Conservation (phyloP, 2,888 invertebrate species). For the Latrodectus hesperus region DNA sequence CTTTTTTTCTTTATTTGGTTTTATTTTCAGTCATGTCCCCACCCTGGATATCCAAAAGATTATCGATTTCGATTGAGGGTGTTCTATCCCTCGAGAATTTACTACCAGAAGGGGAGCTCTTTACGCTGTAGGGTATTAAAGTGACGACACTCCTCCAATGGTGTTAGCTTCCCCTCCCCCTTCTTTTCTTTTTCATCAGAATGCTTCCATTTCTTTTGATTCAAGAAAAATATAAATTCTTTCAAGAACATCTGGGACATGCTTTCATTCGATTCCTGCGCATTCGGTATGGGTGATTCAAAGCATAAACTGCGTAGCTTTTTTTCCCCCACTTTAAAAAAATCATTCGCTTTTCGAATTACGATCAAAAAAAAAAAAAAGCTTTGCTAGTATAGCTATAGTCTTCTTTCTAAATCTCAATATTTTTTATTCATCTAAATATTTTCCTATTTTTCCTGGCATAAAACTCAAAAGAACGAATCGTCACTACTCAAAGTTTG, state of each 20-base stretch:
- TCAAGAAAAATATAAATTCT: neutral
- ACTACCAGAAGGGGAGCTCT: neutral
- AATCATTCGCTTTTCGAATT: neutral
- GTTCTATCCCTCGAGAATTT: slow-evolving; percentile 3
- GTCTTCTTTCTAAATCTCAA: no score
- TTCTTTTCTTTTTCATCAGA: neutral
- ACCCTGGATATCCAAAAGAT: neutral
- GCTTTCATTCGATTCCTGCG: neutral
- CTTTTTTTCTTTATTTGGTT: neutral
- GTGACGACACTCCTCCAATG: neutral
- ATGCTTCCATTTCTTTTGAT: neutral
- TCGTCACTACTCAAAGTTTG: no score
- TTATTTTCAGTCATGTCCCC: neutral
- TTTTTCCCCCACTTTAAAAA: neutral
- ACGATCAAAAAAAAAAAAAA: no score
- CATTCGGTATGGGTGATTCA: neutral
- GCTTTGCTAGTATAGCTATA: no score
- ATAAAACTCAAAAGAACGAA: no score
- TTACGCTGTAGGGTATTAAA: neutral
- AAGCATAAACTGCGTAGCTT: neutral
- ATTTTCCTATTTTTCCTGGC: no score
- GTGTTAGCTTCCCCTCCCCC: neutral
- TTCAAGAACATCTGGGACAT: neutral
- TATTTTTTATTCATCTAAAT: no score
- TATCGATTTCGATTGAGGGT: slow-evolving; percentile 8